Evolutionary conservation across 2,888 invertebrate genomes (phyloP).

Genomic region (Clitarchus hookeri): DNA sequence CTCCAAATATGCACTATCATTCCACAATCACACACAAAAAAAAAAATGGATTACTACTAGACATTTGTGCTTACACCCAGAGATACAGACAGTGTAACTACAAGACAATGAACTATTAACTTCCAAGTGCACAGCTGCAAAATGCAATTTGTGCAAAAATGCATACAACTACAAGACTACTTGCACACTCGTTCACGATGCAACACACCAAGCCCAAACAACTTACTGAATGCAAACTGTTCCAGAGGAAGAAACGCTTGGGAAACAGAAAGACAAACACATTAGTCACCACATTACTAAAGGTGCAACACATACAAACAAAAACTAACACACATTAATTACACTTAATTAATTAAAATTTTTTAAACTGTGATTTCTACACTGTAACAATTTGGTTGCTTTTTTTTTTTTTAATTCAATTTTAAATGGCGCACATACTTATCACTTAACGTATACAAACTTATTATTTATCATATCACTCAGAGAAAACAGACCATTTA

Average conservation of each 20-base stretch:
- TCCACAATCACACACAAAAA: no score
- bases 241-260: constrained; percentile 20
- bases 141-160: neutral
- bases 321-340: neutral
- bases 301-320: neutral
- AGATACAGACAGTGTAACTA: neutral
- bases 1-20: no score
- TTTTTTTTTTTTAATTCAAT: no score
- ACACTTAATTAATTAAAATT: no score
- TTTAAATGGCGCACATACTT: no score
- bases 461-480: no score
- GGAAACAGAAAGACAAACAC: constrained; percentile 18
- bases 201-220: constrained; percentile 22
- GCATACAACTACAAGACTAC: neutral
- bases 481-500: no score
- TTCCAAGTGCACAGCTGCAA: neutral
- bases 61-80: neutral
- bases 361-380: no score
- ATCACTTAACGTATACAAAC: no score
- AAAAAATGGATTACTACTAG: neutral
- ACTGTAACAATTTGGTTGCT: neutral
- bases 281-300: neutral
- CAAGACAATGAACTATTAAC: neutral
- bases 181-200: neutral
- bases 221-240: constrained; percentile 20